Evolutionary conservation across 2,888 invertebrate species (phyloP).

Genomic region (Chironomus tentans): DNA sequence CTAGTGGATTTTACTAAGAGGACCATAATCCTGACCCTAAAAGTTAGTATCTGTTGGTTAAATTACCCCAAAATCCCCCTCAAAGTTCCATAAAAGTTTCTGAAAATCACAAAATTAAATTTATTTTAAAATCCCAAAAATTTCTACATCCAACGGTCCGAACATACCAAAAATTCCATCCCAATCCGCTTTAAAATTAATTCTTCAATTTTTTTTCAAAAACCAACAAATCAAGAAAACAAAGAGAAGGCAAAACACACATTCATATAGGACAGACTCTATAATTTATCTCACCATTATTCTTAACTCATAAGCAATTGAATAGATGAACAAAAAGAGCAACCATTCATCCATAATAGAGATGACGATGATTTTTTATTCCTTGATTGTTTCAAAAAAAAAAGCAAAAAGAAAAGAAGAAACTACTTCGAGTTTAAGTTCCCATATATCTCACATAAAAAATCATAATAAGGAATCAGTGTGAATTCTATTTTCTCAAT

Average conservation of each 20-base stretch:
- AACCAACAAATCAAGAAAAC: neutral
- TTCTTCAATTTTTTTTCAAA: neutral
- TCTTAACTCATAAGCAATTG: neutral
- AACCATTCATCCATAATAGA: conserved; percentile 8
- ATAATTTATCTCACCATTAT: neutral
- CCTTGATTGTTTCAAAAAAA: conserved; percentile 17
- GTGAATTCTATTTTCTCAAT: neutral
- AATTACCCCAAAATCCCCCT: too few relatives aligned
- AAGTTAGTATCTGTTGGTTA: too few relatives aligned
- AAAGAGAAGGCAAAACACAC: neutral
- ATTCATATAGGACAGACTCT: neutral
- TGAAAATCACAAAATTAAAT: too few relatives aligned
- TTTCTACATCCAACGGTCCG: too few relatives aligned
- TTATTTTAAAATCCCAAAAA: too few relatives aligned
- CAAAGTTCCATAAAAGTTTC: too few relatives aligned
- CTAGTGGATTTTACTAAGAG: too few relatives aligned
- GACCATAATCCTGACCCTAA: too few relatives aligned
- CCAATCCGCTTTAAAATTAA: neutral
- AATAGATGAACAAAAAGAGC: neutral
- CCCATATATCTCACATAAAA: neutral
- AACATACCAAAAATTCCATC: neutral
- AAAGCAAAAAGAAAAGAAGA: neutral
- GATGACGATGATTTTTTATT: conserved; percentile 13
- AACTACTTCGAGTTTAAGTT: neutral
- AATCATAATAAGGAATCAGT: neutral